A percentile compares a stretch with the other conserved stretches of the same genome.
Conservation (phyloP, 2,113 vertebrate species). For the Rissa tridactyla region DNA sequence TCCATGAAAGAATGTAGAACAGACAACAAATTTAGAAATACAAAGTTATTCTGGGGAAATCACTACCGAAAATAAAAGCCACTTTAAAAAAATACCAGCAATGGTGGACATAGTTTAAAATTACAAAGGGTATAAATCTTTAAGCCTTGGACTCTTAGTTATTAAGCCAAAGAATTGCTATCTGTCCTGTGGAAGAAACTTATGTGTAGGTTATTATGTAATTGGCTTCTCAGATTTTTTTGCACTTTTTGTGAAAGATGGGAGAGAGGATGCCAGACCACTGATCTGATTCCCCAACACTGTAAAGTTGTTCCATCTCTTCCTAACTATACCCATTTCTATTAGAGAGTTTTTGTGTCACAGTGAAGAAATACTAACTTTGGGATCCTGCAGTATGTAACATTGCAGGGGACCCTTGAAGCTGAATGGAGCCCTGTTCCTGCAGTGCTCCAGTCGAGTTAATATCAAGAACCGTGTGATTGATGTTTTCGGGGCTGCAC, state of each 20-base stretch:
- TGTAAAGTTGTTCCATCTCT: not conserved
- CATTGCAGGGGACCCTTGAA: not conserved
- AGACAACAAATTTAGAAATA: not conserved
- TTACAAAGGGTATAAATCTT: not conserved
- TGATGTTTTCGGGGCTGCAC: not conserved
- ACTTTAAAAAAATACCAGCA: not conserved
- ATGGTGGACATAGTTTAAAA: not conserved
- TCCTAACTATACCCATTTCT: not conserved
- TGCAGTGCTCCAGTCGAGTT: not conserved
- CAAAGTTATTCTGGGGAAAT: not conserved
- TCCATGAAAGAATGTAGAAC: not conserved
- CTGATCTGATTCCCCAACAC: not conserved
- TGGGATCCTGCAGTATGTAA: not conserved
- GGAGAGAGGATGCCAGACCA: not conserved
- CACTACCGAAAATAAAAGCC: not conserved
- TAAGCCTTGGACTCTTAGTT: not conserved
- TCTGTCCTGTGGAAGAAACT: not conserved
- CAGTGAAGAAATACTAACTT: not conserved
- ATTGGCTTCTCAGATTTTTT: not conserved
- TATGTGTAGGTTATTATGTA: not conserved
- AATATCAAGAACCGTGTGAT: not conserved
- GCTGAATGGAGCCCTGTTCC: not conserved
- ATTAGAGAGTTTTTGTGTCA: not conserved
- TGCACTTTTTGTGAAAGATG: not conserved
- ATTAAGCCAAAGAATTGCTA: not conserved